phyloP scores from a whole-genome alignment of 2,888 invertebrate genomes.

The Automeris io region DNA sequence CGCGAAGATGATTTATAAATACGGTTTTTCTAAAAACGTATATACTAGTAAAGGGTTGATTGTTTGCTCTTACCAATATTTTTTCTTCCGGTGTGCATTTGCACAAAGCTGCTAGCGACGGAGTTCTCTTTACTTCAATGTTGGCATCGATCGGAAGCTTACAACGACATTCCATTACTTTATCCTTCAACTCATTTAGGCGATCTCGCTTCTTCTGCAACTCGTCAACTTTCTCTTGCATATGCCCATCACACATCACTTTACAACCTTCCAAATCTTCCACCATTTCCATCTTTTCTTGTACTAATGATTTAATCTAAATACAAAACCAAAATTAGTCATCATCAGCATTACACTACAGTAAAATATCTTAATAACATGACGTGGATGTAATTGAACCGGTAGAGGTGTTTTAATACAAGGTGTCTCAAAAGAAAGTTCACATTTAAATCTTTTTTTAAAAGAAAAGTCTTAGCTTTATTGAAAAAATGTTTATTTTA shows the following conservation, averaged over 20 bases:
- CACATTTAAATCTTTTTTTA: no score
- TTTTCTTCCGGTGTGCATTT: conserved; percentile 46
- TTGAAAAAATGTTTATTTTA: no score
- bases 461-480: no score
- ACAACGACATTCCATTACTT: conserved; percentile 52
- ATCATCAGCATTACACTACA: no score
- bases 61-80: conserved; percentile 39
- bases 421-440: no score
- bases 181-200: conserved; percentile 33
- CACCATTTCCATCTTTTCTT: conserved; percentile 40
- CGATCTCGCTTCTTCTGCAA: conserved; percentile 37
- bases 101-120: conserved; percentile 58
- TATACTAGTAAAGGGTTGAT: no score
- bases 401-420: no score
- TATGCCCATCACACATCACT: conserved; percentile 36
- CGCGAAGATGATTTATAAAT: no score
- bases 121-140: conserved; percentile 55
- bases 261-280: conserved; percentile 55
- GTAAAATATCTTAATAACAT: no score
- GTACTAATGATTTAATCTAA: conserved; percentile 42
- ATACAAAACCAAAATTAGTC: conserved; percentile 2
- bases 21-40: no score
- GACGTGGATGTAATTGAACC: no score
- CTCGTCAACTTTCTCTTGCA: conserved; percentile 35
- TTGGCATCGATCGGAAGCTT: conserved; percentile 43